phyloP scores from a whole-genome alignment of 92 coral and sea anemone genomes.

The Galaxea fascicularis region DNA sequence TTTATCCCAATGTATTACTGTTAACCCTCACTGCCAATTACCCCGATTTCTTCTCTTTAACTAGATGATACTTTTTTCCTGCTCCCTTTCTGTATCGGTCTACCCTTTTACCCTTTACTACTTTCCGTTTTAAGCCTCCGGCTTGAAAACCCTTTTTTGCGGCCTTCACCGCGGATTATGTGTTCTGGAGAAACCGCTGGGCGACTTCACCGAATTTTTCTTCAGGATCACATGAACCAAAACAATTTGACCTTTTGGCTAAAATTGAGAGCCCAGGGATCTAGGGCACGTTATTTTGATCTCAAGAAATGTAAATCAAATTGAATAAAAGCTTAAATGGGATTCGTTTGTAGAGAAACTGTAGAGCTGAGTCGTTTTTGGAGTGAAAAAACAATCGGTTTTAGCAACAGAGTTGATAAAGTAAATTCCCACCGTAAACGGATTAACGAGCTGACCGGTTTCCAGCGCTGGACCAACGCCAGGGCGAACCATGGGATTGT shows the following conservation, averaged over 20 bases:
- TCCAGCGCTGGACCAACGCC: too few relatives aligned
- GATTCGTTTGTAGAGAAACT: too few relatives aligned
- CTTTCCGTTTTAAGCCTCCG: background rate
- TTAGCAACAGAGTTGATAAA: background rate
- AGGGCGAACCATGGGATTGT: too few relatives aligned
- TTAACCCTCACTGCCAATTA: too few relatives aligned
- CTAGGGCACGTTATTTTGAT: background rate
- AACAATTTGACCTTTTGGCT: background rate
- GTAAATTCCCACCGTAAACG: too few relatives aligned
- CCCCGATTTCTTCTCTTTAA: background rate
- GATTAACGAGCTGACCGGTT: too few relatives aligned
- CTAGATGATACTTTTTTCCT: background rate
- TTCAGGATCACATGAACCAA: background rate
- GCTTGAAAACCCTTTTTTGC: background rate
- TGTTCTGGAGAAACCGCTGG: too few relatives aligned
- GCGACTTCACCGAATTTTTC: too few relatives aligned
- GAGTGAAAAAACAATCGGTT: too few relatives aligned
- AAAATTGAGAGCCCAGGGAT: background rate
- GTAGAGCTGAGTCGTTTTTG: background rate
- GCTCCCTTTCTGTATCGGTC: too few relatives aligned
- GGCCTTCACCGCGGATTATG: background rate
- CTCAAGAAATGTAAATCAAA: background rate
- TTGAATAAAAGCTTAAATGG: background rate
- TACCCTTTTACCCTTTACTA: background rate
- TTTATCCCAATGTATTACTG: too few relatives aligned